Conservation (phyloP, 1,140 invertebrate genomes). For the Hirudo medicinalis region DNA sequence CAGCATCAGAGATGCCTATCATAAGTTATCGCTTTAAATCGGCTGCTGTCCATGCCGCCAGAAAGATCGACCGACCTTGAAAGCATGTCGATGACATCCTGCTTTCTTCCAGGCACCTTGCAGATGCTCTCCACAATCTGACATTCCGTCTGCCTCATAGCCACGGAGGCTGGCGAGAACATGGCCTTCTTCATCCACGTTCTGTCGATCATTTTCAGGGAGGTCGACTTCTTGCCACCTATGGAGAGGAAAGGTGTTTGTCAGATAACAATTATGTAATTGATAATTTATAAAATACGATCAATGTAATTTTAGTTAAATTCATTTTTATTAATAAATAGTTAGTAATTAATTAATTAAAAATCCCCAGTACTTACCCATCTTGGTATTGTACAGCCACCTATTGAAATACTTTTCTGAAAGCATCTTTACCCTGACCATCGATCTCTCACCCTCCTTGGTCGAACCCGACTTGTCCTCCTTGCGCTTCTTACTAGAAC, state of each 20-base stretch:
- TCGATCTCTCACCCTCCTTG: slow-evolving; percentile 24
- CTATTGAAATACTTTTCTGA: slow-evolving; percentile 60
- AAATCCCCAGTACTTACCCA: slow-evolving; percentile 10
- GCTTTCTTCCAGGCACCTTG: slow-evolving; percentile 33
- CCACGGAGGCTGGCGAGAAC: slow-evolving; percentile 75
- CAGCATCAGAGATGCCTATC: no score
- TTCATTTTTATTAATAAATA: no score
- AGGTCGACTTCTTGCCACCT: not conserved
- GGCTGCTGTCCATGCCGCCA: not conserved
- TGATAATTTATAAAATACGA: no score
- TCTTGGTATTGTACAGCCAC: slow-evolving; percentile 43
- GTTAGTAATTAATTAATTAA: no score
- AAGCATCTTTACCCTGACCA: slow-evolving; percentile 48
- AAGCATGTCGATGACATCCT: slow-evolving; percentile 62
- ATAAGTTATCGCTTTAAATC: no score
- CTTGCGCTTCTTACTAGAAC: slow-evolving; percentile 26
- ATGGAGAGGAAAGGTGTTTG: no score
- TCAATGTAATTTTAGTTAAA: no score
- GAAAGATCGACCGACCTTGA: slow-evolving; percentile 45
- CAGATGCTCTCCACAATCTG: slow-evolving; percentile 72
- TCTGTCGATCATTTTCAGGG: slow-evolving; percentile 47
- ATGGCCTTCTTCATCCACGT: slow-evolving; percentile 77
- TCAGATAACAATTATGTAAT: no score
- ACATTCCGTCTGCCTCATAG: slow-evolving; percentile 74
- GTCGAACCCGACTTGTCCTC: slow-evolving; percentile 39